Percentiles rank a stretch among this genome's conserved stretches.
Evolutionary conservation across 1,140 invertebrate genomes (phyloP).

Genomic region (Bacillus rossius): DNA sequence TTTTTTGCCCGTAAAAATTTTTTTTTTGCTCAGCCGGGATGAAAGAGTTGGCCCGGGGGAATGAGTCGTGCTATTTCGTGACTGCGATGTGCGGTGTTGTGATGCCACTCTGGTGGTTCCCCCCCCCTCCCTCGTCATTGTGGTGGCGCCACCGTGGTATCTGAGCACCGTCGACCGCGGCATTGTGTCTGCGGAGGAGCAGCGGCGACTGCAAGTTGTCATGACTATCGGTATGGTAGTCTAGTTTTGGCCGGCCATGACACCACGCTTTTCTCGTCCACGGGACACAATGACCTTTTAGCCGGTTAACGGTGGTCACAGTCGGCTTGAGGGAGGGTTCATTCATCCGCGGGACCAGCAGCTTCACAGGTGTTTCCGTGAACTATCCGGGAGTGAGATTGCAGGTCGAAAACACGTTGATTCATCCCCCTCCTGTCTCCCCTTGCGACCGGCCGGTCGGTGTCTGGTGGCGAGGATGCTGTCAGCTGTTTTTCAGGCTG

Average conservation of each 20-base stretch:
- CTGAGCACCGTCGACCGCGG: neutral
- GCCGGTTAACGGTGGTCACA: neutral
- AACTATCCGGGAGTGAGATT: conserved; percentile 10
- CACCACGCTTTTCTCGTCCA: conserved; percentile 11
- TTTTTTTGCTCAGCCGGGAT: too few relatives aligned
- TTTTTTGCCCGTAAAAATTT: too few relatives aligned
- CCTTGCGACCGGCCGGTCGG: too few relatives aligned
- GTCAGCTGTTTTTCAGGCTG: too few relatives aligned
- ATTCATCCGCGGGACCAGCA: conserved; percentile 11
- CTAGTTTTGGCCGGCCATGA: conserved; percentile 21
- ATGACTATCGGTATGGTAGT: conserved; percentile 16
- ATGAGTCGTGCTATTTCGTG: too few relatives aligned
- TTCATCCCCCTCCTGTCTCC: conserved; percentile 3
- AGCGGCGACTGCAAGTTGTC: conserved; percentile 20
- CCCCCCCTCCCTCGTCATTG: too few relatives aligned
- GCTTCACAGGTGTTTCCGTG: conserved; percentile 10
- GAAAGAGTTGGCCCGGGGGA: too few relatives aligned
- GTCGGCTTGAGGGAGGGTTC: too few relatives aligned
- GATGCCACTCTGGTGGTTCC: too few relatives aligned
- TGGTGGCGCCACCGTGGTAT: too few relatives aligned
- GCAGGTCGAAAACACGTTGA: conserved; percentile 11
- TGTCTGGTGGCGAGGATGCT: too few relatives aligned
- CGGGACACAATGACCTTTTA: conserved; percentile 14
- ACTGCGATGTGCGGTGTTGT: too few relatives aligned
- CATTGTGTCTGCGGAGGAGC: neutral